Conservation (phyloP, 2,888 invertebrate genomes). For the Julus scandinavius region DNA sequence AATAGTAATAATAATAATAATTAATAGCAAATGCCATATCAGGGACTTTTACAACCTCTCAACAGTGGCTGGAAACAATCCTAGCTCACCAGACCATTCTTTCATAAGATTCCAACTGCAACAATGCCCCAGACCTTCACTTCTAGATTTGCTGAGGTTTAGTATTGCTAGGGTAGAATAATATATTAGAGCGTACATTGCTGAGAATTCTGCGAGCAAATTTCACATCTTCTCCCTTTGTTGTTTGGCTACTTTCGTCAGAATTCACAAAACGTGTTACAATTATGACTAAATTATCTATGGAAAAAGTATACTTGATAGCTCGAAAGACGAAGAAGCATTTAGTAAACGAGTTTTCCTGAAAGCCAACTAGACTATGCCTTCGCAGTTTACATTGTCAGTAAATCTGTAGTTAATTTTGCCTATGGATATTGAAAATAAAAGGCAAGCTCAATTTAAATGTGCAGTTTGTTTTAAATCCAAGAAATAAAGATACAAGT, state of each 20-base stretch:
- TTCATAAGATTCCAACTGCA: not conserved
- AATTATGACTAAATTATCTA: not conserved
- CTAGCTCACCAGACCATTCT: not conserved
- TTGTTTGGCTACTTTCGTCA: not conserved
- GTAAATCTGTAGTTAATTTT: not conserved
- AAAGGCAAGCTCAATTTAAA: not conserved
- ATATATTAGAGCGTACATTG: not conserved
- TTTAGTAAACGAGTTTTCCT: not conserved
- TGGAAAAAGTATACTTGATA: not conserved
- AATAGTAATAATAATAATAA: not conserved
- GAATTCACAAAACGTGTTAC: not conserved
- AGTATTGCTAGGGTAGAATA: not conserved
- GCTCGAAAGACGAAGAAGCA: not conserved
- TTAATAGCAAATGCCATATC: not conserved
- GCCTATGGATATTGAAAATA: not conserved
- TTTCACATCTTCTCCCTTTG: not conserved
- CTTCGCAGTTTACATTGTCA: not conserved
- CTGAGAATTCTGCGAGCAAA: not conserved
- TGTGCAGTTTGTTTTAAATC: not conserved
- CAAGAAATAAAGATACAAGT: not conserved
- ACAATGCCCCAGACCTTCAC: not conserved
- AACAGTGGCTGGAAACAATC: conserved; percentile 10
- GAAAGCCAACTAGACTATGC: not conserved
- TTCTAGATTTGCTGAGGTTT: not conserved
- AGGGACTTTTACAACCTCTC: conserved; percentile 1